A percentile compares a stretch with the other conserved stretches of the same genome.
Evolutionary conservation across 2,113 vertebrate species (phyloP).

Genomic region (Clarias macrocephalus): DNA sequence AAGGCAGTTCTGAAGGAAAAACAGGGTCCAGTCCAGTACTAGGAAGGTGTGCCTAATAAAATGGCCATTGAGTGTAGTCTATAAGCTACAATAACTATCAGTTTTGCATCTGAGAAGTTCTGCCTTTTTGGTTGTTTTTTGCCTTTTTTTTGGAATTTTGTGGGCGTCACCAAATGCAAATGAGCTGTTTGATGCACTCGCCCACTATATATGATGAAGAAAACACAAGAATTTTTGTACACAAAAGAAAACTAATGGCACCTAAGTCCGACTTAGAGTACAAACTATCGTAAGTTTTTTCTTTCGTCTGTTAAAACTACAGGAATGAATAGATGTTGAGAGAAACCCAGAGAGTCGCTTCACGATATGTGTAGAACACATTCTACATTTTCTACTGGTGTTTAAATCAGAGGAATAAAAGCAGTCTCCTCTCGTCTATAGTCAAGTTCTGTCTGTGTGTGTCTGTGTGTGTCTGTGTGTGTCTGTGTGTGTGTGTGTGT

Average conservation of each 20-base stretch:
- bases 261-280: not conserved
- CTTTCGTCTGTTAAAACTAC: not conserved
- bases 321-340: not conserved
- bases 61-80: no score
- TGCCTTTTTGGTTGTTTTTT: no score
- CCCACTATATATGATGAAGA: no score
- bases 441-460: no score
- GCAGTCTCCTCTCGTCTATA: not conserved
- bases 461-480: not conserved
- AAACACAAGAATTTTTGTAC: not conserved
- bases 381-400: not conserved
- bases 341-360: not conserved
- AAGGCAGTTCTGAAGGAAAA: no score
- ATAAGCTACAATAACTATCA: no score
- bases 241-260: not conserved
- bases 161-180: no score
- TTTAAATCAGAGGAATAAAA: not conserved
- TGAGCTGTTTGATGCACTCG: no score
- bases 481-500: not conserved
- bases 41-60: no score
- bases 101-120: no score
- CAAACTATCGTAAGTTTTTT: not conserved
- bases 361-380: not conserved
- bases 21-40: no score
- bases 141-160: no score